Evolutionary conservation across 2,797 vertebrate genomes (phyloP).

Genomic region (Labeo calbasu): DNA sequence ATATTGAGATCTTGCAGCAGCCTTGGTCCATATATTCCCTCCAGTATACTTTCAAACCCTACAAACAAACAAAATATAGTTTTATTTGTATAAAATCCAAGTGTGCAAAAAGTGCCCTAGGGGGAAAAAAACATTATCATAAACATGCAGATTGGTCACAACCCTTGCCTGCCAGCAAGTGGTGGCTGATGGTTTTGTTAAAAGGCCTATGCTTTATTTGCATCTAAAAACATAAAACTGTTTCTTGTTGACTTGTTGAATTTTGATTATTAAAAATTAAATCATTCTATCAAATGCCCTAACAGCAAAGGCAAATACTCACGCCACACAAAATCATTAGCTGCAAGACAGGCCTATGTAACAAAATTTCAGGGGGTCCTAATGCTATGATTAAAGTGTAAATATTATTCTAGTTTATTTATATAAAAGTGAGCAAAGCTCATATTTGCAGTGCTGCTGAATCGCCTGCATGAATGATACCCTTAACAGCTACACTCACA

Average conservation of each 20-base stretch:
- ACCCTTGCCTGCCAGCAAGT: background rate
- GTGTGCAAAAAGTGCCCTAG: background rate
- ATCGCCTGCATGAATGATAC: background rate
- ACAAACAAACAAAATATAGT: conserved; percentile 57
- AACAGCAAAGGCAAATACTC: background rate
- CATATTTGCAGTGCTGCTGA: background rate
- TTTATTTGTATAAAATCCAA: conserved; percentile 52
- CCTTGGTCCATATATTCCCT: conserved; percentile 97
- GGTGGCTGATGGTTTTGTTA: background rate
- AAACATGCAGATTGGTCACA: background rate
- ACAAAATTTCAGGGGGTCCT: background rate
- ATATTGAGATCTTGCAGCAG: conserved; percentile 97
- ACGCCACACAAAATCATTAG: background rate
- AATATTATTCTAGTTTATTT: background rate
- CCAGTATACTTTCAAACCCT: conserved; percentile 99
- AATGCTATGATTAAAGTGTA: background rate
- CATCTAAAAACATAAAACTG: background rate
- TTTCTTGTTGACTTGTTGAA: background rate
- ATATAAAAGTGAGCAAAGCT: background rate
- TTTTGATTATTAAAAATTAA: background rate
- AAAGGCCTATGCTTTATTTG: background rate
- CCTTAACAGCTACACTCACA: background rate
- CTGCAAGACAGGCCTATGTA: background rate
- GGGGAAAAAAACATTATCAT: background rate
- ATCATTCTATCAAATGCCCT: background rate